Evolutionary conservation across 2,113 vertebrate genomes (phyloP).

Genomic region (Myiagra hebetior): DNA sequence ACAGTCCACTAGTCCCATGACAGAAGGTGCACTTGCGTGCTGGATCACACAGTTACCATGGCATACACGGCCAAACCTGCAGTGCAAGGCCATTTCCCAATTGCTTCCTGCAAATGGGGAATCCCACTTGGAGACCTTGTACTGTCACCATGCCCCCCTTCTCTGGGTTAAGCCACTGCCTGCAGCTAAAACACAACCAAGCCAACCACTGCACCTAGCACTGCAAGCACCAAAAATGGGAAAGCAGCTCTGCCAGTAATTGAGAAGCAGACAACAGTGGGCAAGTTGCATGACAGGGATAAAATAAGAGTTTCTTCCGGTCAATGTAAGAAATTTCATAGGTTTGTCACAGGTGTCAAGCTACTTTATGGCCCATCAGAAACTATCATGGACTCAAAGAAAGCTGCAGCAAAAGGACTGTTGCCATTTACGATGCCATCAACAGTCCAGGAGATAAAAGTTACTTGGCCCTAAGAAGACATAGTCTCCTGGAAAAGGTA

Average conservation of each 20-base stretch:
- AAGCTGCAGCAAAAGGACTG: not conserved
- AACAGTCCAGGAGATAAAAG: not conserved
- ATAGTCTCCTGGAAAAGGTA: not conserved
- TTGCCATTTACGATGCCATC: not conserved
- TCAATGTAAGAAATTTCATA: not conserved
- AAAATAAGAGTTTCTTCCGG: not conserved
- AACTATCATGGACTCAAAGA: not conserved
- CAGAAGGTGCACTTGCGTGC: not conserved
- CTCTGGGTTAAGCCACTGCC: not conserved
- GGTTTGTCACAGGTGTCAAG: not conserved
- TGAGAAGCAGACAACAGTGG: not conserved
- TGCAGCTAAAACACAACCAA: not conserved
- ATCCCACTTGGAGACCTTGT: not conserved
- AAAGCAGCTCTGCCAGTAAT: not conserved
- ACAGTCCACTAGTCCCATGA: not conserved
- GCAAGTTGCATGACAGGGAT: not conserved
- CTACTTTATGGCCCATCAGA: not conserved
- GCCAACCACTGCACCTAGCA: not conserved
- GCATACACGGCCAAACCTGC: rapidly evolving
- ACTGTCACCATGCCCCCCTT: not conserved
- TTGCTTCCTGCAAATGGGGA: not conserved
- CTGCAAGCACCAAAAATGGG: rapidly evolving
- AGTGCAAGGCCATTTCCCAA: not conserved
- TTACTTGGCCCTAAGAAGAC: not conserved
- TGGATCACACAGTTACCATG: rapidly evolving